A percentile compares a stretch with the other conserved stretches of the same genome.
Conservation (phyloP, 2,797 vertebrate genomes). For the Pseudocheirus occidentalis region DNA sequence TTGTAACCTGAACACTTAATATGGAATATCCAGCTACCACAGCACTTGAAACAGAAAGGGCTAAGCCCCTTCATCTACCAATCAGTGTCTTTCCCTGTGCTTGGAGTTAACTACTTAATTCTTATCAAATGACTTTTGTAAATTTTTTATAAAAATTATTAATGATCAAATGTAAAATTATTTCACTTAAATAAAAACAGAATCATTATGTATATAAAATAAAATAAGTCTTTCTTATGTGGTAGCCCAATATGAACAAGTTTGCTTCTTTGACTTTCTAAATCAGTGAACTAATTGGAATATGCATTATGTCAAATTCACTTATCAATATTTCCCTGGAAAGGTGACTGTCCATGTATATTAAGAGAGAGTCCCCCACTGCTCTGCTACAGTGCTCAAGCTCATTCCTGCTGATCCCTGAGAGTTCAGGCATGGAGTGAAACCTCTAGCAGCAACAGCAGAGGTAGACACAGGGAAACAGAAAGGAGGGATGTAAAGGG, state of each 20-base stretch:
- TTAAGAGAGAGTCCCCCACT: background rate
- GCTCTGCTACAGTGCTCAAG: background rate
- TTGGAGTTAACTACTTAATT: constrained; percentile 12
- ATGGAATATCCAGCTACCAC: constrained; percentile 35
- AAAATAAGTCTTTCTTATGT: constrained; percentile 11
- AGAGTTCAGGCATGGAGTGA: background rate
- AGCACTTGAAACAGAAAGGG: constrained; percentile 30
- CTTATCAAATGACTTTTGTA: background rate
- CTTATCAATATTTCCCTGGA: background rate
- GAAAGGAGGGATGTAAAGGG: background rate
- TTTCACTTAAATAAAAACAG: background rate
- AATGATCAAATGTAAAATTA: background rate
- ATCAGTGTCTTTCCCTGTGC: constrained; percentile 17
- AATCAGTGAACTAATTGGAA: background rate
- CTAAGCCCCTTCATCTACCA: background rate
- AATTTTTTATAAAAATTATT: background rate
- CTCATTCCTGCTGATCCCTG: background rate
- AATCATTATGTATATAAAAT: background rate
- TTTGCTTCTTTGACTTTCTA: background rate
- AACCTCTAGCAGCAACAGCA: background rate
- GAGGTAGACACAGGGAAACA: background rate
- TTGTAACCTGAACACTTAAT: constrained; percentile 33
- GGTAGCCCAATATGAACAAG: constrained; percentile 21
- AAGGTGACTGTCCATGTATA: background rate
- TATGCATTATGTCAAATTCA: constrained; percentile 11